phyloP scores from a whole-genome alignment of 1,140 invertebrate genomes.

The Matsumurasca onukii region DNA sequence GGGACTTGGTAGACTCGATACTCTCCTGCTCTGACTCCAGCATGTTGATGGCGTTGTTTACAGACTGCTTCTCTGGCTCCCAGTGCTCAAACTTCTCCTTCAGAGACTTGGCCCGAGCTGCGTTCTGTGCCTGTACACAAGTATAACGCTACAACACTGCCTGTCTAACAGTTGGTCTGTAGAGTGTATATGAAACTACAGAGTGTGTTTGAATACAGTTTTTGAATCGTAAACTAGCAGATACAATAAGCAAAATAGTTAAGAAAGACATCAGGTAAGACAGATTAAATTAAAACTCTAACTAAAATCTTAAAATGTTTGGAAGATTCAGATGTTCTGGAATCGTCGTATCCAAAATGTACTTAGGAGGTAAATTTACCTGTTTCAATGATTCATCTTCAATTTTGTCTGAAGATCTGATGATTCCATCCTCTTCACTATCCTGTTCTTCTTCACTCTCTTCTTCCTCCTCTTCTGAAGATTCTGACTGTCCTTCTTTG shows the following conservation, averaged over 20 bases:
- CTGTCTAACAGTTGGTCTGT: too few relatives aligned
- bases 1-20: slow-evolving; percentile 69
- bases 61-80: slow-evolving; percentile 57
- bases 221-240: too few relatives aligned
- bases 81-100: slow-evolving; percentile 90
- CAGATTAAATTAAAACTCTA: too few relatives aligned
- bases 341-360: too few relatives aligned
- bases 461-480: slow-evolving; percentile 49
- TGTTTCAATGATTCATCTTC: slow-evolving; percentile 62
- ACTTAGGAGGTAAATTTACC: too few relatives aligned
- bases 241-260: too few relatives aligned
- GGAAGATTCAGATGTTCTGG: too few relatives aligned
- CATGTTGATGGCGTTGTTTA: slow-evolving; percentile 43
- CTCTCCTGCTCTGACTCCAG: slow-evolving; percentile 56
- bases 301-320: too few relatives aligned
- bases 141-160: too few relatives aligned
- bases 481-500: slow-evolving; percentile 48
- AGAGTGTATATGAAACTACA: too few relatives aligned
- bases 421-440: slow-evolving; percentile 52
- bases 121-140: slow-evolving; percentile 64
- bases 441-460: slow-evolving; percentile 57
- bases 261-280: too few relatives aligned
- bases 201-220: too few relatives aligned
- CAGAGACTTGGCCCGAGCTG: slow-evolving; percentile 82
- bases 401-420: slow-evolving; percentile 57